Evolutionary conservation across 2,113 vertebrate genomes (phyloP).

Genomic region (Bubalus kerabau): DNA sequence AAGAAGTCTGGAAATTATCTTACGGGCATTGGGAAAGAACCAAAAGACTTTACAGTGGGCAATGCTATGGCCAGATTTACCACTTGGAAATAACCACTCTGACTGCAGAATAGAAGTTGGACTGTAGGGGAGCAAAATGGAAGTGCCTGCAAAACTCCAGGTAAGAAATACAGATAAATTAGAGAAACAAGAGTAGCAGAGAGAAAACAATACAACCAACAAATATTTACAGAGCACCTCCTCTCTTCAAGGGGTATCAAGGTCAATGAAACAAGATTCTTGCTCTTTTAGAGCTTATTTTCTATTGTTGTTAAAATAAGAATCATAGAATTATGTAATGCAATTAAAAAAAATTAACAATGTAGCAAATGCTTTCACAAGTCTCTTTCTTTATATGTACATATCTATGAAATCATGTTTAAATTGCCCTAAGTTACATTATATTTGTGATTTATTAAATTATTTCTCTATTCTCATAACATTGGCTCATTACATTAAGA

Average conservation of each 20-base stretch:
- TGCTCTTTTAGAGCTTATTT: neutral
- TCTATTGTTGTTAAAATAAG: neutral
- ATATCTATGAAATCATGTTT: neutral
- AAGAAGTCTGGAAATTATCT: slow-evolving; percentile 43
- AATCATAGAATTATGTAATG: neutral
- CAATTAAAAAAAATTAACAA: neutral
- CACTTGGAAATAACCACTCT: neutral
- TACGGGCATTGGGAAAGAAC: neutral
- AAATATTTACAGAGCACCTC: neutral
- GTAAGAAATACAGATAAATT: neutral
- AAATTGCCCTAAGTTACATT: neutral
- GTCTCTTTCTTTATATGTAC: neutral
- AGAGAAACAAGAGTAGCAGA: neutral
- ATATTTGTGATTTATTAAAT: neutral
- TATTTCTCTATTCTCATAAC: neutral
- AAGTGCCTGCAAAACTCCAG: neutral
- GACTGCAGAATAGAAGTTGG: neutral
- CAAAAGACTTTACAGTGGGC: neutral
- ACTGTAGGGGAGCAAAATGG: neutral
- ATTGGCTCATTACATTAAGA: neutral
- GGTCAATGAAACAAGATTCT: neutral
- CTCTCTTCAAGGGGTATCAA: neutral
- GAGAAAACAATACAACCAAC: neutral
- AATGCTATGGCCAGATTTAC: neutral
- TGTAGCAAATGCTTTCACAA: neutral